Percentiles rank a stretch among this genome's conserved stretches.
Conservation (phyloP, 2,888 invertebrate genomes). For the Zaprionus lineosus region DNA sequence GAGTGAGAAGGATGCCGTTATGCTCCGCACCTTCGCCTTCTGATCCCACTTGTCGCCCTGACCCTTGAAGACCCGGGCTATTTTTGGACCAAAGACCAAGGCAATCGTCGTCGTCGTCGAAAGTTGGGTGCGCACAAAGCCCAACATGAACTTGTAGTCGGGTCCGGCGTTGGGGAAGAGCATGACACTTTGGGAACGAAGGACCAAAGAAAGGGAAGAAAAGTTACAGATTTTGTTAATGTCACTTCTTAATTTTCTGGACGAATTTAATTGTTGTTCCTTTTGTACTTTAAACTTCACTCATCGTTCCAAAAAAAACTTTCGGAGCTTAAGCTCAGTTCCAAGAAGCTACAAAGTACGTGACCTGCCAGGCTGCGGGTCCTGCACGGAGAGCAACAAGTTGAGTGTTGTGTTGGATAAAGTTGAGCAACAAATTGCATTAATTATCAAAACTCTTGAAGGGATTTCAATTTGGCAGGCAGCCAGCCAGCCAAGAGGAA, state of each 20-base stretch:
- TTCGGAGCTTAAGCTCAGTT: neutral
- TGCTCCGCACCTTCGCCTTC: conserved; percentile 90
- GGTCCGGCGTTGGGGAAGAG: conserved; percentile 94
- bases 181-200: conserved; percentile 86
- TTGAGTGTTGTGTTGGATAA: conserved; percentile 19
- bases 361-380: conserved; percentile 10
- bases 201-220: neutral
- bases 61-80: conserved; percentile 90
- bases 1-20: conserved; percentile 92
- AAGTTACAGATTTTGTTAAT: no score
- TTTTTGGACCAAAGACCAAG: conserved; percentile 84
- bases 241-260: no score
- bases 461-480: conserved; percentile 54
- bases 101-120: conserved; percentile 90
- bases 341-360: neutral
- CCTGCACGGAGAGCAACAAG: conserved; percentile 35
- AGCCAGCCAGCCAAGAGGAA: conserved; percentile 5
- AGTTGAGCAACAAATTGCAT: conserved; percentile 64
- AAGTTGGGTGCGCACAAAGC: conserved; percentile 95
- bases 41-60: conserved; percentile 96
- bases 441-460: conserved; percentile 70
- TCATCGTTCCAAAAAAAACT: no score
- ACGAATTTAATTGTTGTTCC: no score
- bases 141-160: conserved; percentile 95
- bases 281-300: no score